These are phyloP conservation scores for Karalla daura DNA, from an alignment of 2,797 vertebrate genomes.

Conservation along the genomic window DNA sequence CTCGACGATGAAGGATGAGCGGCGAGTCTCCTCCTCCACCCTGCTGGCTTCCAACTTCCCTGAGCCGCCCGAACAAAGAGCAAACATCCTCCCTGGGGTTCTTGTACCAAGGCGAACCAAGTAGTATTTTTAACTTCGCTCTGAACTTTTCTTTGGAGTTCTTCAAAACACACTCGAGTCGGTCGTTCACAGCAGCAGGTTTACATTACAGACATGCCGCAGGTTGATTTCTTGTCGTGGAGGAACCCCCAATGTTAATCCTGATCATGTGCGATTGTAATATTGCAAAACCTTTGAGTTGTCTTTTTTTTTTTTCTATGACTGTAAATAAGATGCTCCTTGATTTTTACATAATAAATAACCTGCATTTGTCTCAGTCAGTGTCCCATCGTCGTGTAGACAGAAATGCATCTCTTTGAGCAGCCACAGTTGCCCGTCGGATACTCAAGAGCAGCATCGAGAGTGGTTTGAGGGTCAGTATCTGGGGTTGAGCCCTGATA, in stretches of 20 bases:
- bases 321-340: conserved; percentile 67
- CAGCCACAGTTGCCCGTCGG: too few relatives aligned
- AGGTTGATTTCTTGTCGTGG: conserved; percentile 33
- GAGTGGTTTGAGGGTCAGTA: too few relatives aligned
- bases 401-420: not conserved
- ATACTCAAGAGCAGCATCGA: too few relatives aligned
- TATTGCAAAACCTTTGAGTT: conserved; percentile 42
- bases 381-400: conserved; percentile 3
- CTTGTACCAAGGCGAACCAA: conserved; percentile 25
- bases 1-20: not conserved
- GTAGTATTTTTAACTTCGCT: conserved; percentile 36
- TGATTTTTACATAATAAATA: conserved; percentile 79
- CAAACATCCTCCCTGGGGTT: conserved; percentile 37
- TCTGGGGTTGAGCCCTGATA: too few relatives aligned
- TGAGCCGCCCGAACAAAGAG: conserved; percentile 58
- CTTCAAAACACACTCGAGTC: conserved; percentile 23
- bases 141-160: conserved; percentile 17
- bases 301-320: conserved; percentile 69
- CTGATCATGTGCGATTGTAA: conserved; percentile 48
- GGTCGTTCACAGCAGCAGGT: conserved; percentile 25
- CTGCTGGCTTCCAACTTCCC: too few relatives aligned
- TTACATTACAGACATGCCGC: conserved; percentile 46
- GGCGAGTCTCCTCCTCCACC: not conserved
- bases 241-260: conserved; percentile 30
- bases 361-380: conserved; percentile 27